Evolutionary conservation across 1,140 invertebrate species (phyloP), one percentile per base, ranked within the genome.

Genomic region (Apis florea): DNA sequence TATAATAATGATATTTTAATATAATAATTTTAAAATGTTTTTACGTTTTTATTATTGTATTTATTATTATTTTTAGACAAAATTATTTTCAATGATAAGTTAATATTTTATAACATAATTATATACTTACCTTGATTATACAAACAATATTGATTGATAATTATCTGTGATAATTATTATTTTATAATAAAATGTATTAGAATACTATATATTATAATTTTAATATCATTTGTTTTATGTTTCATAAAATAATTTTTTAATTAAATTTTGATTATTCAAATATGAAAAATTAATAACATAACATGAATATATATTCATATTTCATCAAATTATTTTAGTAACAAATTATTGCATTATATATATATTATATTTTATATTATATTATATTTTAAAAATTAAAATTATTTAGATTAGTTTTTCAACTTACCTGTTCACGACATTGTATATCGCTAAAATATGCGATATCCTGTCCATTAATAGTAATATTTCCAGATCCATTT

Each of bases 401-500:
- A 70, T 58, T 71, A 71, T 66, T 58, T 0, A 40, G 53, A 71
- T 53, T 26, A 40, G 58, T 31, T 15, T 56, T 74, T 47, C 19
- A 58, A 94, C 94, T 94, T 91, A 97, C 96, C 95, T 97, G 96
- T 92, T 97, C 97, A 84, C 96, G 95, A 63, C 95, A 91, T 89
- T 97, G 95, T 17, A 95, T 91, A 85, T 95, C 92, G 53, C 94
- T 88, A 90, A 98, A 98, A 90, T 97, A 98, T 2, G 94, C 94
- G n/a, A 98, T 95, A 87, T 96, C 95, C 87, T 96, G 86, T 24
- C 96, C 97, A 94, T 99, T 98, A 64, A 99, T 97, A 40, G 92
- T 95, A 77, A 99, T 95, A 89, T 96, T 95, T 19, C 98, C 98
- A 56, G 96, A 96, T 24, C 98, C 98, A 72, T 97, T 96, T 13